These are phyloP conservation scores for Andrena bucephala DNA, from an alignment of 2,888 invertebrate species.

Conservation along the genomic window DNA sequence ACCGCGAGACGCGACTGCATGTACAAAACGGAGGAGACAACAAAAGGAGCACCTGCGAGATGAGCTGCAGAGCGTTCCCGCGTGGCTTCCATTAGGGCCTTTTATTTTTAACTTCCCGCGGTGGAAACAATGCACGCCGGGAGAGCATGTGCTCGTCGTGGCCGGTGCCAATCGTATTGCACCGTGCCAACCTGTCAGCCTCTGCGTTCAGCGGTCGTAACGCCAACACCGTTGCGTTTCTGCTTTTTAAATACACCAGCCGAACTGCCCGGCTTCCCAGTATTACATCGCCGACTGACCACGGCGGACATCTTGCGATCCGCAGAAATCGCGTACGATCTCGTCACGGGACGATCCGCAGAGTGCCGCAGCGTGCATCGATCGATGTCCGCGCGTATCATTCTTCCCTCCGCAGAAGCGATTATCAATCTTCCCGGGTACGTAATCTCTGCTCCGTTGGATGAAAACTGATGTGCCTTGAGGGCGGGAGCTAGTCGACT, in stretches of 20 bases:
- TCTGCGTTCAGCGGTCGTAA: conserved; percentile 18
- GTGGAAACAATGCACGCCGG: conserved; percentile 15
- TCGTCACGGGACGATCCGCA: conserved; percentile 3
- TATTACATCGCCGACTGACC: conserved; percentile 75
- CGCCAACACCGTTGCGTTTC: conserved; percentile 47
- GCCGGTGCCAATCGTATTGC: conserved; percentile 48
- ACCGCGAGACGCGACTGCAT: background rate
- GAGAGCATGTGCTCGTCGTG: conserved; percentile 29
- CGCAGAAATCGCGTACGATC: conserved; percentile 31
- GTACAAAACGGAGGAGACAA: background rate
- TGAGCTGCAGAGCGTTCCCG: background rate
- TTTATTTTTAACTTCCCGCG: conserved; percentile 26
- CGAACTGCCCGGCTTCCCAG: conserved; percentile 72
- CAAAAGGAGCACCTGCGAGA: background rate
- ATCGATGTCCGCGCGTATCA: background rate
- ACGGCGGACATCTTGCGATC: conserved; percentile 63
- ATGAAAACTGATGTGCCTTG: background rate
- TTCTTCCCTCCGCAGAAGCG: background rate
- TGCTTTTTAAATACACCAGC: conserved; percentile 79
- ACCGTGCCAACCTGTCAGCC: conserved; percentile 35
- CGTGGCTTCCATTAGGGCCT: background rate
- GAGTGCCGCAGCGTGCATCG: conserved; percentile 21
- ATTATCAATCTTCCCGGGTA: conserved; percentile 1
- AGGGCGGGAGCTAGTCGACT: background rate
- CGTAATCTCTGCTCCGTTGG: conserved; percentile 9